Evolutionary conservation across 2,888 invertebrate genomes (phyloP).

Genomic region (Chymomyza caudatula): DNA sequence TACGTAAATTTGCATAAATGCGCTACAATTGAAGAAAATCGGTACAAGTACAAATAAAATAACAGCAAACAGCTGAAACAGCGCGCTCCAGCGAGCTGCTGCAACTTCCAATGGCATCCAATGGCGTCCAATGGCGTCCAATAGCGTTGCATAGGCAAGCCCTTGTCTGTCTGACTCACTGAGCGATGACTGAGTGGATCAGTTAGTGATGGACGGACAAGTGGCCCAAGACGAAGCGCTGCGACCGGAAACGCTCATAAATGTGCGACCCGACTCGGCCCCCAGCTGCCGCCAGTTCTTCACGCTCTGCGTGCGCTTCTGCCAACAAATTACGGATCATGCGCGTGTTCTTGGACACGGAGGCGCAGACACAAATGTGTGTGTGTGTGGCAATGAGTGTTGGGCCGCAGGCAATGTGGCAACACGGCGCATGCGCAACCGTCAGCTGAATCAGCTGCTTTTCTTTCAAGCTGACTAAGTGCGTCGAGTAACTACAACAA

Average conservation of each 20-base stretch:
- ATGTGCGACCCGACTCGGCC: constrained; percentile 35
- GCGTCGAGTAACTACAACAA: constrained; percentile 10
- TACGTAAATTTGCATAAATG: constrained; percentile 67
- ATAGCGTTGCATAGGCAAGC: constrained; percentile 19
- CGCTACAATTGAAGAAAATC: constrained; percentile 72
- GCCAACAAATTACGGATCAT: constrained; percentile 18
- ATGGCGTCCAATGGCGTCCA: neutral
- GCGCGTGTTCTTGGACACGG: constrained; percentile 58
- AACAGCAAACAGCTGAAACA: constrained; percentile 31
- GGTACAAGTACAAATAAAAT: constrained; percentile 65
- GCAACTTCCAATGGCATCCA: constrained; percentile 41
- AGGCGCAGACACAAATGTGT: neutral
- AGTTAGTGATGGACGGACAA: constrained; percentile 6
- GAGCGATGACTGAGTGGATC: constrained; percentile 19
- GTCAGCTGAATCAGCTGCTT: neutral
- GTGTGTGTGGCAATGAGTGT: constrained; percentile 42
- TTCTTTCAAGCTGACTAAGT: neutral
- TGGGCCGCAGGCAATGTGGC: constrained; percentile 20
- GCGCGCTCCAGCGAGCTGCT: constrained; percentile 49
- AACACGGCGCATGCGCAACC: constrained; percentile 44
- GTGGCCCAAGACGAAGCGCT: constrained; percentile 35
- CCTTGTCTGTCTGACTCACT: constrained; percentile 48
- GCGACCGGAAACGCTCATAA: constrained; percentile 70
- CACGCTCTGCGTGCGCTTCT: constrained; percentile 57
- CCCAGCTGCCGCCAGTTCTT: constrained; percentile 37